phyloP scores from a whole-genome alignment of 2,888 invertebrate genomes.

The Plutella xylostella region DNA sequence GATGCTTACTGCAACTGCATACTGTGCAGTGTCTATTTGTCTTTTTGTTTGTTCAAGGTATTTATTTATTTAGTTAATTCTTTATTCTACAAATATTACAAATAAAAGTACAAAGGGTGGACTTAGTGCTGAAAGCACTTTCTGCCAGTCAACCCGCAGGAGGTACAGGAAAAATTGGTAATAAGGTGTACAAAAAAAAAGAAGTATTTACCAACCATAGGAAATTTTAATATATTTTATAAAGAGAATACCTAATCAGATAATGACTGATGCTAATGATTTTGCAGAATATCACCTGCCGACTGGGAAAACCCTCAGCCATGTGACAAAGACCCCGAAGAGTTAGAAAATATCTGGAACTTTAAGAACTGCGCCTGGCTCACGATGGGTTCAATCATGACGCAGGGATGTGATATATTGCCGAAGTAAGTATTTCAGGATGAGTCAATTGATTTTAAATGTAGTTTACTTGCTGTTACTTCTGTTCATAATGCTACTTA shows the following conservation, averaged over 20 bases:
- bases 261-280: no score
- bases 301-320: slow-evolving; percentile 97
- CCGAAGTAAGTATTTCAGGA: slow-evolving; percentile 75
- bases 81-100: not conserved
- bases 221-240: no score
- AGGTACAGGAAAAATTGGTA: no score
- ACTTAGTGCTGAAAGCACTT: no score
- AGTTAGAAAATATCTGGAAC: slow-evolving; percentile 90
- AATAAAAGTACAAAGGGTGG: no score
- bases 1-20: slow-evolving; percentile 89
- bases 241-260: no score
- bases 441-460: no score
- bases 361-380: slow-evolving; percentile 93
- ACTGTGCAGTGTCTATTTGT: slow-evolving; percentile 83
- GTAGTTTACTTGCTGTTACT: no score
- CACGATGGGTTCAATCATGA: slow-evolving; percentile 91
- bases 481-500: not conserved
- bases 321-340: slow-evolving; percentile 85
- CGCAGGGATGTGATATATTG: slow-evolving; percentile 92
- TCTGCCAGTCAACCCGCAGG: no score
- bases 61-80: slow-evolving; percentile 1
- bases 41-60: slow-evolving; percentile 85
- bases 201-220: no score
- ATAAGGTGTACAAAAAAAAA: no score
- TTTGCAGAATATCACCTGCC: slow-evolving; percentile 82